Evolutionary conservation across 2,113 vertebrate genomes (phyloP).

Genomic region (Pedetes capensis): DNA sequence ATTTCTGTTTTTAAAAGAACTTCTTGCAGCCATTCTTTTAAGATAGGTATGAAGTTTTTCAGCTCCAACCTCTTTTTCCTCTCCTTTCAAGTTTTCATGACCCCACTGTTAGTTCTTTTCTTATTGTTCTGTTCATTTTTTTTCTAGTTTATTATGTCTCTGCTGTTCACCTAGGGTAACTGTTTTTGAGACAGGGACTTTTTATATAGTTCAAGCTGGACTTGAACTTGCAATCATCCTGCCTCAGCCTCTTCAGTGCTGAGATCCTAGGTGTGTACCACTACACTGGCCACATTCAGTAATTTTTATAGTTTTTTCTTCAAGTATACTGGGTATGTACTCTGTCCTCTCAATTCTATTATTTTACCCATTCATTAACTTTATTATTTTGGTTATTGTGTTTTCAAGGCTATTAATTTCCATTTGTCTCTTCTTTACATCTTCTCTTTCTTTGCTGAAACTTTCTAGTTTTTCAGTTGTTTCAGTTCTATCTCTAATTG

Average conservation of each 20-base stretch:
- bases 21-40: not conserved
- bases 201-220: no score
- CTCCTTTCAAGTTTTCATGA: slow-evolving; percentile 18
- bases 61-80: not conserved
- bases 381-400: not conserved
- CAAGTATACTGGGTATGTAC: not conserved
- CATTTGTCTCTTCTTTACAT: slow-evolving; percentile 4
- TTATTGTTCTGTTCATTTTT: slow-evolving; percentile 4
- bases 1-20: slow-evolving; percentile 28
- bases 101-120: not conserved
- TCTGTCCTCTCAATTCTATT: slow-evolving; percentile 20
- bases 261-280: no score
- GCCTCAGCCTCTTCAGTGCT: no score
- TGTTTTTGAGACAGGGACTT: no score
- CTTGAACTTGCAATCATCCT: no score
- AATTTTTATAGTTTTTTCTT: slow-evolving; percentile 34
- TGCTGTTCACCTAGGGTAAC: no score
- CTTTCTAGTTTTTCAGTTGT: slow-evolving; percentile 26
- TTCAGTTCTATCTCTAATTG: slow-evolving; percentile 20
- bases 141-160: not conserved
- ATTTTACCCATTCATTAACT: not conserved
- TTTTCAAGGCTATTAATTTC: slow-evolving; percentile 29
- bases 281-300: no score
- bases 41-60: not conserved
- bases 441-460: slow-evolving; percentile 16